phyloP scores from a whole-genome alignment of 2,888 invertebrate species.

The Mamestra brassicae region DNA sequence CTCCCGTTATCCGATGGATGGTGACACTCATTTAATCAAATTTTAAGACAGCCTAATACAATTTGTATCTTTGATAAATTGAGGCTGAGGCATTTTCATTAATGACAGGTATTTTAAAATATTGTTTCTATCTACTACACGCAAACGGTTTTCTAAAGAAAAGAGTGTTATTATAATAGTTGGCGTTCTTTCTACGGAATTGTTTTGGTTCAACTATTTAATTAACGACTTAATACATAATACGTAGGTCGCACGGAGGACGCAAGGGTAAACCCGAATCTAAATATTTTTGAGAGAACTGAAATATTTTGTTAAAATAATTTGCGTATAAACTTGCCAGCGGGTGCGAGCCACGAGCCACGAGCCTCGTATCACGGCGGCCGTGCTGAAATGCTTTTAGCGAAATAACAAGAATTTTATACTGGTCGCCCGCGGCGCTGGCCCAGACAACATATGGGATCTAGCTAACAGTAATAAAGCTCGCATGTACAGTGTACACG shows the following conservation, averaged over 20 bases:
- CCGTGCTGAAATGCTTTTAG: slow-evolving; percentile 75
- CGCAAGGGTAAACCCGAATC: slow-evolving; percentile 32
- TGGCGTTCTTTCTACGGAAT: slow-evolving; percentile 30
- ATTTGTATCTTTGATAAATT: slow-evolving; percentile 75
- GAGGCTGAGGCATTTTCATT: slow-evolving; percentile 40
- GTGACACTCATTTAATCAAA: slow-evolving; percentile 77
- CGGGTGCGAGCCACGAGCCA: slow-evolving; percentile 60
- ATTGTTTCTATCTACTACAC: slow-evolving; percentile 1
- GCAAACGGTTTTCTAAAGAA: not conserved
- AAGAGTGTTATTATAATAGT: slow-evolving; percentile 24
- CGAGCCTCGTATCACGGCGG: slow-evolving; percentile 32
- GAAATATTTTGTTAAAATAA: slow-evolving; percentile 65
- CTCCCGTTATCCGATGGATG: slow-evolving; percentile 66
- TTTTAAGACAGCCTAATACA: slow-evolving; percentile 73
- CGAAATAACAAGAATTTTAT: slow-evolving; percentile 76
- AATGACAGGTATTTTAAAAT: slow-evolving; percentile 32
- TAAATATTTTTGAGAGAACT: slow-evolving; percentile 58
- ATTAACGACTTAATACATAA: slow-evolving; percentile 33
- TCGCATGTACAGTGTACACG: slow-evolving; percentile 15
- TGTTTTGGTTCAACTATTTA: slow-evolving; percentile 46
- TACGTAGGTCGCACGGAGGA: slow-evolving; percentile 38
- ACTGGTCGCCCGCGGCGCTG: slow-evolving; percentile 35
- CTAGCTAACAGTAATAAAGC: slow-evolving; percentile 40
- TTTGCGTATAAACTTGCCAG: slow-evolving; percentile 65
- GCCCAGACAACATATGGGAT: slow-evolving; percentile 45